phyloP scores from a whole-genome alignment of 2,888 invertebrate genomes.

The Hipparchia semele region DNA sequence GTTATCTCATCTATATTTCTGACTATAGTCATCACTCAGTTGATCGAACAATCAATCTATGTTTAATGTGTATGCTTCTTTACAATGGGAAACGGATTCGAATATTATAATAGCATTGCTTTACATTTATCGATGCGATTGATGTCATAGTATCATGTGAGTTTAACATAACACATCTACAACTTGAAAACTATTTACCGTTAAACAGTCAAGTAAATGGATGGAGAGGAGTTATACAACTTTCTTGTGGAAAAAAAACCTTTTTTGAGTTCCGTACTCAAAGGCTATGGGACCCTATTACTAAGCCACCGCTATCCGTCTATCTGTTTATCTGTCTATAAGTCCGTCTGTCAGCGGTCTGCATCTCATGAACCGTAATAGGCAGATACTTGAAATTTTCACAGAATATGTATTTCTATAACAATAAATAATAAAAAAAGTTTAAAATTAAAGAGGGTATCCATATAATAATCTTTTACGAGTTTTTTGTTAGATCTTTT shows the following conservation, averaged over 20 bases:
- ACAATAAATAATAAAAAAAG: too few species aligned
- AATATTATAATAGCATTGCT: slow-evolving; percentile 46
- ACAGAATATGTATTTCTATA: too few species aligned
- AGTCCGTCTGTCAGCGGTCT: too few species aligned
- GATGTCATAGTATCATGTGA: slow-evolving; percentile 56
- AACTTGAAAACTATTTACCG: slow-evolving; percentile 33
- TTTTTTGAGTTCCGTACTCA: too few species aligned
- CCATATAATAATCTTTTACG: too few species aligned
- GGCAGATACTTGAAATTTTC: too few species aligned
- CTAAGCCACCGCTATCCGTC: too few species aligned
- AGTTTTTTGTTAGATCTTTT: too few species aligned
- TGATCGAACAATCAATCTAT: slow-evolving; percentile 7
- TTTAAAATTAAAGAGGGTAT: too few species aligned
- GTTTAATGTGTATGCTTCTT: slow-evolving; percentile 24
- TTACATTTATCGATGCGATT: slow-evolving; percentile 57
- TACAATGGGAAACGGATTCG: slow-evolving; percentile 36
- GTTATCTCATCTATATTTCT: background rate
- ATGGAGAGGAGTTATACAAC: background rate
- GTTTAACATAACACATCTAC: slow-evolving; percentile 33
- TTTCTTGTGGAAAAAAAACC: background rate
- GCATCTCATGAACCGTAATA: too few species aligned
- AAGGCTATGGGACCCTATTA: too few species aligned
- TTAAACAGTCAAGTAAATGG: slow-evolving; percentile 21
- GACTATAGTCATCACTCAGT: slow-evolving; percentile 2
- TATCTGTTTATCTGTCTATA: too few species aligned